These are phyloP conservation scores for Antheraea mylitta DNA, from an alignment of 1,140 invertebrate genomes.

Conservation along the genomic window DNA sequence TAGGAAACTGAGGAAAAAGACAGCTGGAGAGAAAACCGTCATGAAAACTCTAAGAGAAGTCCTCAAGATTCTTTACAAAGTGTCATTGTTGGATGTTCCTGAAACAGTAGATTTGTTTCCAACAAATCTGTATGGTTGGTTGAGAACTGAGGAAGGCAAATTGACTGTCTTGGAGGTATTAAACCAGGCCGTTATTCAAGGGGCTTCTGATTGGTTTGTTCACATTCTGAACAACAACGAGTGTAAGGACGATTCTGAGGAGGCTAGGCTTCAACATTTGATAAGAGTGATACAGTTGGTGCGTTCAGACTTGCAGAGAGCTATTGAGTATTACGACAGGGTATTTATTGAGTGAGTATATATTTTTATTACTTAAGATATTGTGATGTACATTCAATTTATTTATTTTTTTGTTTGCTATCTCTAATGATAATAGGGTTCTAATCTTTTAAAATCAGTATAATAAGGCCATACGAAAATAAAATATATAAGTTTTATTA, in stretches of 20 bases:
- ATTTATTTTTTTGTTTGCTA: too few species aligned
- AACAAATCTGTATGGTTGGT: slow-evolving; percentile 83
- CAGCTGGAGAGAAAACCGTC: slow-evolving; percentile 83
- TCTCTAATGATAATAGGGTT: too few species aligned
- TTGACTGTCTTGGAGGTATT: slow-evolving; percentile 81
- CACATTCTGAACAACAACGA: slow-evolving; percentile 85
- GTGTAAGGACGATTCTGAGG: slow-evolving; percentile 79
- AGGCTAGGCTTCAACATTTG: slow-evolving; percentile 85
- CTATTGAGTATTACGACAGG: slow-evolving; percentile 89
- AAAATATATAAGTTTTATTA: too few species aligned
- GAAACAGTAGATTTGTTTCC: slow-evolving; percentile 85
- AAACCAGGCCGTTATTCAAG: slow-evolving; percentile 84
- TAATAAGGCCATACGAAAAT: too few species aligned
- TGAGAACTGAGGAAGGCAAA: slow-evolving; percentile 75
- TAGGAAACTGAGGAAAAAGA: slow-evolving; percentile 86
- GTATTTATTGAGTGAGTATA: slow-evolving; percentile 86
- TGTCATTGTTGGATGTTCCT: slow-evolving; percentile 80
- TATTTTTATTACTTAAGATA: neutral
- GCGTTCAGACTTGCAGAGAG: slow-evolving; percentile 89
- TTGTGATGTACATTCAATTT: too few species aligned
- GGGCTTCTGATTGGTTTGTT: slow-evolving; percentile 88
- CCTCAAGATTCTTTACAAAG: slow-evolving; percentile 82
- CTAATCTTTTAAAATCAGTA: too few species aligned
- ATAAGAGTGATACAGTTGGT: slow-evolving; percentile 91
- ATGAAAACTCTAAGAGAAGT: slow-evolving; percentile 84